Conservation (phyloP, 2,797 vertebrate species). For the Thaleichthys pacificus region DNA sequence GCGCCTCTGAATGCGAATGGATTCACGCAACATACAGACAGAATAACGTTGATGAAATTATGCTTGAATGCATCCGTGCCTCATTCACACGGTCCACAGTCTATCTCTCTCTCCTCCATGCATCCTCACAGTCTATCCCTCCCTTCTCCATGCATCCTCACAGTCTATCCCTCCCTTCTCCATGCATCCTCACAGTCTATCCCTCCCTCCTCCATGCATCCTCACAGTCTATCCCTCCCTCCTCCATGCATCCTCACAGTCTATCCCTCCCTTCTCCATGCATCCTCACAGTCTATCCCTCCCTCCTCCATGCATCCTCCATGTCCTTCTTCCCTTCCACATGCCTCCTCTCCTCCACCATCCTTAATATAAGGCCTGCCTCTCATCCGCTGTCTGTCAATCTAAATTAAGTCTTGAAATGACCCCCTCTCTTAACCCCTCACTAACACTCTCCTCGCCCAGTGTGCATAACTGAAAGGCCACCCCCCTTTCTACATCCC, state of each 20-base stretch:
- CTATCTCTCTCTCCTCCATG: background rate
- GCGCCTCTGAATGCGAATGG: slow-evolving; percentile 10
- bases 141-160: background rate
- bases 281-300: slow-evolving; percentile 8
- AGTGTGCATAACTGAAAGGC: no score
- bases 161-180: no score
- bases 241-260: no score
- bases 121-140: background rate
- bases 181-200: background rate
- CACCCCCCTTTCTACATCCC: no score
- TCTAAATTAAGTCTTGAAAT: slow-evolving; percentile 59
- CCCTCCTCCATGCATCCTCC: background rate
- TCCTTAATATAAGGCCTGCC: slow-evolving; percentile 57
- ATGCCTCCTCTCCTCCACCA: slow-evolving; percentile 33
- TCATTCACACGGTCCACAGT: slow-evolving; percentile 29
- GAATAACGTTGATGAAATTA: slow-evolving; percentile 46
- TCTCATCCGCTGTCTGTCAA: slow-evolving; percentile 58
- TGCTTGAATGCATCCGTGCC: slow-evolving; percentile 52
- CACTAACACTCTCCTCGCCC: no score
- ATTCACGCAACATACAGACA: slow-evolving; percentile 28
- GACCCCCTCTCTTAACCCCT: slow-evolving; percentile 12
- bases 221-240: slow-evolving; percentile 7
- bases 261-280: no score
- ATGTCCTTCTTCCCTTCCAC: slow-evolving; percentile 2
- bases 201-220: no score